These are phyloP conservation scores for Desoria tigrina DNA, from an alignment of 2,888 invertebrate species.

Conservation along the genomic window DNA sequence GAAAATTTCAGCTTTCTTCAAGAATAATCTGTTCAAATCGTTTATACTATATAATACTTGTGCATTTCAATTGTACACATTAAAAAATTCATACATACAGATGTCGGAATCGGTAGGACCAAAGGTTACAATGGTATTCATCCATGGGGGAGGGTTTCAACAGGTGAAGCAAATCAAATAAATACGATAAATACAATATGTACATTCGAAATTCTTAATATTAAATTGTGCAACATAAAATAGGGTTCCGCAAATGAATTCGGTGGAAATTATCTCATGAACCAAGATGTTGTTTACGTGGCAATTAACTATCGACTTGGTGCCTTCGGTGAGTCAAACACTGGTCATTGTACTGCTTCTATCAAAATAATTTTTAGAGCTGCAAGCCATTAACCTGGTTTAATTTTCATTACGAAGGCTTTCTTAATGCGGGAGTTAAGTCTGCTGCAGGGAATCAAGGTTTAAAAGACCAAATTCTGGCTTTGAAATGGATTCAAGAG, in stretches of 20 bases:
- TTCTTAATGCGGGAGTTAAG: constrained; percentile 34
- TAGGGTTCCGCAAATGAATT: neutral
- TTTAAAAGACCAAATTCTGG: constrained; percentile 33
- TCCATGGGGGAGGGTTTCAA: neutral
- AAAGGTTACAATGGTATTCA: neutral
- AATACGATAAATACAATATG: too few species aligned
- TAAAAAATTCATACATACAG: too few species aligned
- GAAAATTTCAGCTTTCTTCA: too few species aligned
- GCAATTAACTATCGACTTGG: constrained; percentile 42
- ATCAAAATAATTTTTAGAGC: too few species aligned
- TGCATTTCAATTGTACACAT: too few species aligned
- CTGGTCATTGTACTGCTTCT: neutral
- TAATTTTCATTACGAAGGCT: constrained; percentile 24
- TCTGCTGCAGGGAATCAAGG: constrained; percentile 32
- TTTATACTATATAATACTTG: too few species aligned
- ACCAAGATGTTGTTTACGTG: constrained; percentile 32
- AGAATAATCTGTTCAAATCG: too few species aligned
- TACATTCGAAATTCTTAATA: too few species aligned
- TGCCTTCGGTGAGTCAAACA: constrained; percentile 21
- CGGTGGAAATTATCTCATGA: neutral
- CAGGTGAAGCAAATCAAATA: too few species aligned
- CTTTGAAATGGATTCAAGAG: constrained; percentile 34
- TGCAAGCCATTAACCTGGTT: constrained; percentile 15
- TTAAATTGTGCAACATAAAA: too few species aligned
- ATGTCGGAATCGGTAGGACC: too few species aligned